Base-by-base conservation (phyloP, 2,888 invertebrate species). In the Helleia helle region DNA sequence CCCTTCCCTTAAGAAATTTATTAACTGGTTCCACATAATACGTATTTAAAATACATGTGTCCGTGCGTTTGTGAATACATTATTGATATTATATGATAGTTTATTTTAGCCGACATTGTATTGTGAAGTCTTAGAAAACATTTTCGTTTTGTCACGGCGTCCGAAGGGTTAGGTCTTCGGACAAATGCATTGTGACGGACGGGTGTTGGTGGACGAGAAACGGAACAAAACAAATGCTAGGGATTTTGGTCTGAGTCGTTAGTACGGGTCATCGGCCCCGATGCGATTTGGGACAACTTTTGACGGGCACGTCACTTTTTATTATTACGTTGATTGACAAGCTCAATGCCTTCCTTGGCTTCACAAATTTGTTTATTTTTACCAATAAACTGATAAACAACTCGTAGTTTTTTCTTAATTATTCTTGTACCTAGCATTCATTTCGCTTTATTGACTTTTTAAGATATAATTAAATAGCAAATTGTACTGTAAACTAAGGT, bases 1-100 rank as follows among this genome's bases (percentile, higher is more conserved):
- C 62, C 65, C 61, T 59, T 59, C 55, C 56, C 62, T 61, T 58
- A 55, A 53, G 48, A 51, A 56, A 59, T 58, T 63, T 61, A 70
- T 69, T 62, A 83, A 83, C 84, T 74, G 76, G 84, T 84, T 81
- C 61, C 63, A 52, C 66, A 84, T 80, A 84, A 83, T 81, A 75
- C 68, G 70, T 75, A 72, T 81, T 83, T 83, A 80, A 81, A 81
- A 81, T 80, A 84, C 81, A 83, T 81, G 76, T 83, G 81, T 83
- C 73, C 69, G 72, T 67, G 58, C 62, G 59, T 66, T 57, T 62
- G 56, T 67, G 71, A 71, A 77, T 76, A 67, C 75, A 81, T 77
- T 81, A 81, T 83, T 81, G 83, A 81, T 81, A 83, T 83, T 83
- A 74, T 80, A 81, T 79, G 81, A 81, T 80, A 81, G 81, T 83